These are phyloP conservation scores for Pomatostomus ruficeps DNA, from an alignment of 2,113 vertebrate species.

Conservation along the genomic window DNA sequence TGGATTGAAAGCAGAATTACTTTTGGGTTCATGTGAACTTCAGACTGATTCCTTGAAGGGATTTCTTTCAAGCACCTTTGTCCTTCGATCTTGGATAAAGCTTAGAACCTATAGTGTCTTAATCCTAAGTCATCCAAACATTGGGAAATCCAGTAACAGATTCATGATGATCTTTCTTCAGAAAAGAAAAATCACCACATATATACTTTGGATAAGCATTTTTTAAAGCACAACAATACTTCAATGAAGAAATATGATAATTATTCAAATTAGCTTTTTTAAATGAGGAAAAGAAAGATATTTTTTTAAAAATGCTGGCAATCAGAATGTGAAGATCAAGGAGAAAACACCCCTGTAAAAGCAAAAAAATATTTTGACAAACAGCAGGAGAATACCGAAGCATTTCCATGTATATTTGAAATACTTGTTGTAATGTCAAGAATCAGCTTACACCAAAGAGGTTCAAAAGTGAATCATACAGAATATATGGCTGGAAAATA, in stretches of 20 bases:
- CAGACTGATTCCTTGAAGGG: neutral
- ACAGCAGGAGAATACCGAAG: neutral
- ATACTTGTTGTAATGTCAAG: neutral
- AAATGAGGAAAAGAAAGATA: neutral
- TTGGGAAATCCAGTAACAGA: neutral
- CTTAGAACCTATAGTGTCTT: neutral
- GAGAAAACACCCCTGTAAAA: neutral
- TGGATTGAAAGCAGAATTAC: neutral
- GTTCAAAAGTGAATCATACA: neutral
- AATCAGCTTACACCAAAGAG: neutral
- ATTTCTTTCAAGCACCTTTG: neutral
- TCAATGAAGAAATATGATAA: neutral
- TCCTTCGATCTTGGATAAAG: neutral
- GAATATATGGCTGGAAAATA: neutral
- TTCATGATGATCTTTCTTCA: neutral
- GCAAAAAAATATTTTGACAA: neutral
- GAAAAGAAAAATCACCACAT: neutral
- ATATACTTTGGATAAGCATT: neutral
- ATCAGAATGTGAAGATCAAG: neutral
- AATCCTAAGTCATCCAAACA: neutral
- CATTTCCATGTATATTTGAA: neutral
- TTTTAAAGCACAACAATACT: neutral
- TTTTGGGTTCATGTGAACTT: neutral
- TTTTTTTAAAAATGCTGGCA: neutral
- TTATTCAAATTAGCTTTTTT: neutral